A percentile compares a stretch with the other conserved stretches of the same genome.
Conservation (phyloP, 1,140 invertebrate genomes). For the Bicyclus anynana region DNA sequence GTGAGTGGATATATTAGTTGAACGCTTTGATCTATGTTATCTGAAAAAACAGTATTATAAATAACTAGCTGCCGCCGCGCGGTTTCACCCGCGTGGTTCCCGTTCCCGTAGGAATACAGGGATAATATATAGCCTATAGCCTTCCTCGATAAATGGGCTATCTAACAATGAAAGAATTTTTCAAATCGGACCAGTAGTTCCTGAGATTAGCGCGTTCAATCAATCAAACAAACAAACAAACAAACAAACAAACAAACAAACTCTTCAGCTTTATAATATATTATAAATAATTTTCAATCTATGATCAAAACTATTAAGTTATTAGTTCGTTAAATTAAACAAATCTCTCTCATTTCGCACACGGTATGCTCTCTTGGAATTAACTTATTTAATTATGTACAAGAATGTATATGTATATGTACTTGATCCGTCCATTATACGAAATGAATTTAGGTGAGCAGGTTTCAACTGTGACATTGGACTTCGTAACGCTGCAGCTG, state of each 20-base stretch:
- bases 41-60: conserved; percentile 1
- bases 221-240: too few relatives aligned
- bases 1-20: too few relatives aligned
- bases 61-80: too few relatives aligned
- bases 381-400: conserved; percentile 18
- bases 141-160: too few relatives aligned
- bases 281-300: background rate
- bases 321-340: background rate
- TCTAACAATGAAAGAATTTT: too few relatives aligned
- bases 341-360: conserved; percentile 15
- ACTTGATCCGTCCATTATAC: conserved; percentile 19
- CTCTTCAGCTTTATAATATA: too few relatives aligned
- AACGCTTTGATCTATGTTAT: background rate
- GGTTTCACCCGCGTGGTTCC: too few relatives aligned
- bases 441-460: conserved; percentile 1
- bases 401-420: background rate
- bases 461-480: background rate
- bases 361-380: conserved; percentile 29
- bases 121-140: too few relatives aligned
- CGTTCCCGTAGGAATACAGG: too few relatives aligned
- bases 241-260: too few relatives aligned
- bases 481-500: background rate
- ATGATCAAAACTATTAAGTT: background rate
- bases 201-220: too few relatives aligned
- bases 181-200: too few relatives aligned